These are phyloP conservation scores for Drosophila insularis DNA, from an alignment of 1,140 invertebrate genomes.

Conservation along the genomic window DNA sequence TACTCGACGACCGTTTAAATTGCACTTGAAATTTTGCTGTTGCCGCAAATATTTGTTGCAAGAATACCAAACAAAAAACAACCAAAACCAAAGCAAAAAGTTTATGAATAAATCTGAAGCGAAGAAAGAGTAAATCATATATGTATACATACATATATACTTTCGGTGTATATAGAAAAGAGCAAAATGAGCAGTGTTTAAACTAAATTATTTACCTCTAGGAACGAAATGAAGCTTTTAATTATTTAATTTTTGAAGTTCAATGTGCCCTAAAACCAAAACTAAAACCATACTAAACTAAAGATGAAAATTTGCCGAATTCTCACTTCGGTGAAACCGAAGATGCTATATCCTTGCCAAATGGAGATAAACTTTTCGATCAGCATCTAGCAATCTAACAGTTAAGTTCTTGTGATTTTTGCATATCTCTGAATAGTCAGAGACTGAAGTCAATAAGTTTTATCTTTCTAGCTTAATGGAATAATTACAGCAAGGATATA, in stretches of 20 bases:
- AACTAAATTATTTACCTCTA: conserved; percentile 10
- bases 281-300: not conserved
- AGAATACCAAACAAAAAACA: conserved; percentile 26
- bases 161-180: not conserved
- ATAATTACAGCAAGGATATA: not conserved
- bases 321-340: not conserved
- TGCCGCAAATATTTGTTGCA: conserved; percentile 55
- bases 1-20: conserved; percentile 50
- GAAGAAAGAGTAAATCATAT: conserved; percentile 1
- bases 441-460: too few relatives aligned
- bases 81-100: conserved; percentile 9
- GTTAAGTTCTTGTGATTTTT: too few relatives aligned
- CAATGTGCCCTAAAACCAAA: conserved; percentile 58
- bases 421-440: too few relatives aligned
- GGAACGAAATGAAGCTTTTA: conserved; percentile 16
- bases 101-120: conserved; percentile 1
- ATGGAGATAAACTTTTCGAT: too few relatives aligned
- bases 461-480: not conserved
- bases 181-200: not conserved
- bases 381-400: too few relatives aligned
- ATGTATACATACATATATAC: not conserved
- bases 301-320: not conserved
- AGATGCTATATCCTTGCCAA: not conserved
- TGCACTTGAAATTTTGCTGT: conserved; percentile 51
- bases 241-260: conserved; percentile 28